Evolutionary conservation across 2,797 vertebrate genomes (phyloP).

Genomic region (Cynodonichthys magdalenae): DNA sequence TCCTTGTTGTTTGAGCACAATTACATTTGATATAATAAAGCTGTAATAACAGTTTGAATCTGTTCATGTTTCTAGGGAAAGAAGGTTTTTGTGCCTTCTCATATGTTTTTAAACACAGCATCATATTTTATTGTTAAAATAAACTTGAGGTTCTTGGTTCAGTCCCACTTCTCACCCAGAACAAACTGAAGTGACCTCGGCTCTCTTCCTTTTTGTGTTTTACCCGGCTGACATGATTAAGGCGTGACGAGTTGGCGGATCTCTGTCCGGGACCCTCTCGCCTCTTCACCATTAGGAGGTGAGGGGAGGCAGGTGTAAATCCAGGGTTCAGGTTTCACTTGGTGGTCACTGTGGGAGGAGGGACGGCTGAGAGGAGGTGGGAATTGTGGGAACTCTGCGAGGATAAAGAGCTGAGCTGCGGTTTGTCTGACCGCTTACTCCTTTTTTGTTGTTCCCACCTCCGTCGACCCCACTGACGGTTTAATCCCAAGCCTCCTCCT

Average conservation of each 20-base stretch:
- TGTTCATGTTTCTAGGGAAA: no score
- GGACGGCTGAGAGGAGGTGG: constrained; percentile 63
- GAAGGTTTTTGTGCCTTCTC: no score
- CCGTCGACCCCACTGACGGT: constrained; percentile 42
- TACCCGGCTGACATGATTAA: constrained; percentile 54
- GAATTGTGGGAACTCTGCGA: constrained; percentile 65
- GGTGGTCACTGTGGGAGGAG: constrained; percentile 68
- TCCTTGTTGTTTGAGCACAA: no score
- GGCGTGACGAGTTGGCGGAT: constrained; percentile 61
- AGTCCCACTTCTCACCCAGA: background rate
- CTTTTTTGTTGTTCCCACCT: constrained; percentile 63
- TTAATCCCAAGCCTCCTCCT: constrained; percentile 50
- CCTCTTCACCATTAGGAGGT: constrained; percentile 49
- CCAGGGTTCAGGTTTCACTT: constrained; percentile 81
- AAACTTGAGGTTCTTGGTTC: no score
- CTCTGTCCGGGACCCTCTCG: constrained; percentile 41
- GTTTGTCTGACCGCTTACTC: constrained; percentile 69
- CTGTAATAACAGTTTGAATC: no score
- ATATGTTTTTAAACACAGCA: no score
- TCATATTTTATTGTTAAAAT: no score
- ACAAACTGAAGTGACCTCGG: constrained; percentile 20
- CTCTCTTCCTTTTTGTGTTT: constrained; percentile 52
- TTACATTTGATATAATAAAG: no score
- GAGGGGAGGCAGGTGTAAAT: constrained; percentile 69
- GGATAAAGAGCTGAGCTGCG: constrained; percentile 73